Evolutionary conservation across 2,888 invertebrate genomes (phyloP), one percentile per base, ranked within the genome.

Genomic region (Sylvicola fuscatus): DNA sequence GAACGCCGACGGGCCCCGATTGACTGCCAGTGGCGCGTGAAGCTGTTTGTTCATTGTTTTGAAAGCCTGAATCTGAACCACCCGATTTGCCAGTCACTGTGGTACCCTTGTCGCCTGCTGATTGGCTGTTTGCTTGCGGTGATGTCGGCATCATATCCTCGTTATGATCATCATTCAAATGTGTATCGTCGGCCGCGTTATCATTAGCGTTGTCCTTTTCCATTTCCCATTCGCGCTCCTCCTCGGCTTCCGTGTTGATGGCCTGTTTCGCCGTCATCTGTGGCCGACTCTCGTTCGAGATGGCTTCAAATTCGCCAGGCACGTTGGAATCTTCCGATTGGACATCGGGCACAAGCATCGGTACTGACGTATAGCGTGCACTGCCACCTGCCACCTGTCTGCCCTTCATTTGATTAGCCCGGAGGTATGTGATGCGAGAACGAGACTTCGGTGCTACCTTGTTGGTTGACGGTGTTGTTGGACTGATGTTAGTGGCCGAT

Each of bases 201-300:
- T 61, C 56, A 37, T 53, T 50, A 17, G 59, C 57, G 7, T 55
- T 49, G 32, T 60, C 42, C 5, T 45, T 43, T 26, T 43, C 42
- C 3, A 38, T 35, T 27, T 41, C 40, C 5, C 40, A 4, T 12
- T 38, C 36, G 21, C 12, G 29, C 3, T 17, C 13, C n/a, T 11
- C 8, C 26, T 37, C 33, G 7, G 27, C 37, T 3, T 39, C 39
- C 8, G 38, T 37, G n/a, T 37, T 33, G 6, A 54, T 52, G 12
- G 59, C 54, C 32, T 66, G 64, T 3, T 63, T 62, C 40, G 70
- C 70, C 37, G 68, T 63, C 52, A 69, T 66, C 15, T 78, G 60
- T 3, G 77, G 78, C 47, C 70, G 70, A 28, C 77, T 76, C 37
- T 72, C 68, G 47, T 77, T 78, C 2, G 77, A 77, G 46, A 77